Conservation (phyloP, 64 coral and sea anemone species). For the Exaiptasia diaphana region DNA sequence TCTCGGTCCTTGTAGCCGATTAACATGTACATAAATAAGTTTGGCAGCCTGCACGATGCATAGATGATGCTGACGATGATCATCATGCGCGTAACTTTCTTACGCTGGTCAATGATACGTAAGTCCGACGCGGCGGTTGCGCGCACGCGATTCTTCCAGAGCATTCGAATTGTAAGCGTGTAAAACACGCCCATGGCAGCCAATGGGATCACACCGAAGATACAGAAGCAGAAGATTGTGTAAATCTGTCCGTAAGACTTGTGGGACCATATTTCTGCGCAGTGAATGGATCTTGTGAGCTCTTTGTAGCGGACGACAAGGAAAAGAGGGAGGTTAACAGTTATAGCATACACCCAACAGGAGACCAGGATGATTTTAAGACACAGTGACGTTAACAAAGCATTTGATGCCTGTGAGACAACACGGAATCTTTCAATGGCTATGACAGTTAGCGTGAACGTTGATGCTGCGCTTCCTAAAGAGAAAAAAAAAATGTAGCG, state of each 20-base stretch:
- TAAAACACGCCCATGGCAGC: background rate
- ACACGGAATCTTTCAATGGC: background rate
- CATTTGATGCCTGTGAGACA: background rate
- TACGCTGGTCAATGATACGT: background rate
- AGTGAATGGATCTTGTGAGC: background rate
- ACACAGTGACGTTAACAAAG: background rate
- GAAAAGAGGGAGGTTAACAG: background rate
- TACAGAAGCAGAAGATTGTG: background rate
- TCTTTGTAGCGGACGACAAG: background rate
- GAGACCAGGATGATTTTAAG: background rate
- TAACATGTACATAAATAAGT: constrained; percentile 20
- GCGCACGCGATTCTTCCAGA: constrained; percentile 12
- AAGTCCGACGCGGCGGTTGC: background rate
- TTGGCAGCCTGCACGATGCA: constrained; percentile 31
- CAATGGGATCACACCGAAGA: constrained; percentile 5
- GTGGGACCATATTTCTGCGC: background rate
- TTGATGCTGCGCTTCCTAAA: background rate
- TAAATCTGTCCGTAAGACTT: background rate
- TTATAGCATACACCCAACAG: background rate
- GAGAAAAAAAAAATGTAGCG: no score
- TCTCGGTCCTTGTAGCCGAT: background rate
- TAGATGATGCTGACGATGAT: constrained; percentile 30
- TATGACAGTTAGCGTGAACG: background rate
- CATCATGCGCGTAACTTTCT: constrained; percentile 22
- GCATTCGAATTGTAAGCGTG: background rate